These are phyloP conservation scores for Cenopis cana DNA, from an alignment of 2,888 invertebrate genomes.

Conservation along the genomic window DNA sequence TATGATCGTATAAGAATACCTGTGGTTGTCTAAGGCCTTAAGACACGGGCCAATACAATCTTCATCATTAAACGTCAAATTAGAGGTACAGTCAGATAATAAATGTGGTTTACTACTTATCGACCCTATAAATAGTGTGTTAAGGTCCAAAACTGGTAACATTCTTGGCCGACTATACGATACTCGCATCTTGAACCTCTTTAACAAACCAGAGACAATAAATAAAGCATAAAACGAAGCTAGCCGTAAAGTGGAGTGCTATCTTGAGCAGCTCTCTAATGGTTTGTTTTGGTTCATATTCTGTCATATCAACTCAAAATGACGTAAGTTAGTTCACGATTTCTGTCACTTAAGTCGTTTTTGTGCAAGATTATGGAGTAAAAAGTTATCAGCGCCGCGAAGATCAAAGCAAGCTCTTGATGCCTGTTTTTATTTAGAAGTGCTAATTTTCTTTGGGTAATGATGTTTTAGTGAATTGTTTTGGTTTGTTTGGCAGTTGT, in stretches of 20 bases:
- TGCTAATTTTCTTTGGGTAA: slow-evolving; percentile 41
- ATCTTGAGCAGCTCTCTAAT: slow-evolving; percentile 70
- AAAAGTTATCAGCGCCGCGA: slow-evolving; percentile 41
- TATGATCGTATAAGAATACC: not conserved
- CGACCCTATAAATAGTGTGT: no score
- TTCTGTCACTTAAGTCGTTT: slow-evolving; percentile 19
- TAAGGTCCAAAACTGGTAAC: no score
- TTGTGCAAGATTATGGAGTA: slow-evolving; percentile 11
- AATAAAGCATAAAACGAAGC: slow-evolving; percentile 73
- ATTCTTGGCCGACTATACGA: not conserved
- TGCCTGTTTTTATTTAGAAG: slow-evolving; percentile 42
- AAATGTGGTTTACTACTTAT: no score
- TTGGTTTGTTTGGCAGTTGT: slow-evolving; percentile 16
- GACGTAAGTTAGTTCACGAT: slow-evolving; percentile 55
- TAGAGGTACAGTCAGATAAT: not conserved
- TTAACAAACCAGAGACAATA: slow-evolving; percentile 58
- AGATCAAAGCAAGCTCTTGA: slow-evolving; percentile 41
- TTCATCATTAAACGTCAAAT: not conserved
- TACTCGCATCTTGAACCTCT: slow-evolving; percentile 49
- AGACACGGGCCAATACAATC: not conserved
- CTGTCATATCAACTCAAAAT: slow-evolving; percentile 67
- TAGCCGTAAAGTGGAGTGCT: slow-evolving; percentile 77
- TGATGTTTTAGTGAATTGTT: slow-evolving; percentile 16
- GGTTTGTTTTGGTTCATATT: slow-evolving; percentile 82
- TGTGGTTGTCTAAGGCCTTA: not conserved